Conservation (phyloP, 2,797 vertebrate species). For the Uromys caudimaculatus region DNA sequence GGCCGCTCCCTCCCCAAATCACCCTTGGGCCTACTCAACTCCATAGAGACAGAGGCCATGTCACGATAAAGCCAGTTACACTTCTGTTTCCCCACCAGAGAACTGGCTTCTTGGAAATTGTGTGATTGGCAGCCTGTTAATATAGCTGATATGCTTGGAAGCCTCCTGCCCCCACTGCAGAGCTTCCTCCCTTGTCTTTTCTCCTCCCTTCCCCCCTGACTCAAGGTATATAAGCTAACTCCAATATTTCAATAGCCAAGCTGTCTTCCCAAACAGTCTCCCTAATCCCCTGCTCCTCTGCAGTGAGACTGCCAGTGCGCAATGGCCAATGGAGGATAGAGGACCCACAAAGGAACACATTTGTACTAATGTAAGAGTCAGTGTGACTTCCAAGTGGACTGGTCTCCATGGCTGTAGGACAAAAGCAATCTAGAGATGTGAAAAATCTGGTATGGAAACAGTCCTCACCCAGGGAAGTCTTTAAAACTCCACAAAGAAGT, state of each 20-base stretch:
- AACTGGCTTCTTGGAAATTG: too few relatives aligned
- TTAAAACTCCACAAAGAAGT: background rate
- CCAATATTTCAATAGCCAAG: background rate
- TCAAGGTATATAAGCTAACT: too few relatives aligned
- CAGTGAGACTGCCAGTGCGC: background rate
- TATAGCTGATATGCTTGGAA: too few relatives aligned
- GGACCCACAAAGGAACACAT: background rate
- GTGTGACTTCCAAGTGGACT: background rate
- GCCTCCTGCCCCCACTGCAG: too few relatives aligned
- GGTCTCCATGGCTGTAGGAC: background rate
- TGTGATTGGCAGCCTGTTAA: too few relatives aligned
- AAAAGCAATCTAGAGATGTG: background rate
- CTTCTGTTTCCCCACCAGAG: too few relatives aligned
- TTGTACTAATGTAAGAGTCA: background rate
- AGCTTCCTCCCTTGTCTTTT: too few relatives aligned
- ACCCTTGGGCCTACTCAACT: too few relatives aligned
- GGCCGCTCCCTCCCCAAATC: too few relatives aligned
- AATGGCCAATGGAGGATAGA: background rate
- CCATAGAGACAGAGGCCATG: too few relatives aligned
- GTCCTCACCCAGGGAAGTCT: background rate
- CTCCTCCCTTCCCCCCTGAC: too few relatives aligned
- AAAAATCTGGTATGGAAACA: background rate
- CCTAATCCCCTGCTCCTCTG: background rate
- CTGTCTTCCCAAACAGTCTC: background rate
- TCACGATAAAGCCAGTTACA: too few relatives aligned